These are phyloP conservation scores for Rhadina sibilatrix DNA, from an alignment of 2,113 vertebrate species.

Conservation along the genomic window DNA sequence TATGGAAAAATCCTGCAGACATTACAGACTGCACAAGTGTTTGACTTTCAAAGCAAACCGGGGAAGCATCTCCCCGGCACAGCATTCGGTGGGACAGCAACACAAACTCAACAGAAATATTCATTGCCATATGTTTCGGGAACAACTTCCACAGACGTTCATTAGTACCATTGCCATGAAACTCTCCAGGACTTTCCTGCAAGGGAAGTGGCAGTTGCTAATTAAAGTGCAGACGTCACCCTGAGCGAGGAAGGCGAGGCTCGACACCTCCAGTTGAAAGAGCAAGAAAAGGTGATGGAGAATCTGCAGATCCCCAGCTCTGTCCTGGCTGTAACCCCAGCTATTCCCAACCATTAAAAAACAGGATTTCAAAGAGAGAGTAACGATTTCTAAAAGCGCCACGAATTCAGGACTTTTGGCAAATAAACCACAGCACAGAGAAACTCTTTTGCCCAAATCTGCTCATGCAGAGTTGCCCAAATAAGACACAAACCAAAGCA, in stretches of 20 bases:
- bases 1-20: not conserved
- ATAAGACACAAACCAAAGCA: not conserved
- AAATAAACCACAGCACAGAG: not conserved
- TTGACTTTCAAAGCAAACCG: not conserved
- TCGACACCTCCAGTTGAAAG: not conserved
- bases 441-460: not conserved
- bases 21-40: not conserved
- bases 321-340: not conserved
- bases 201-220: conserved; percentile 32
- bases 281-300: not conserved
- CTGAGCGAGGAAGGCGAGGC: not conserved
- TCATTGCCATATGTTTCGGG: conserved; percentile 45
- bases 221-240: conserved; percentile 14
- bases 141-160: conserved; percentile 17
- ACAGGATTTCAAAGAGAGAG: not conserved
- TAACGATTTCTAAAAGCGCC: not conserved
- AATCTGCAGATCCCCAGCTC: not conserved
- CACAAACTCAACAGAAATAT: conserved; percentile 40
- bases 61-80: conserved; percentile 5
- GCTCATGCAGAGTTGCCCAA: not conserved
- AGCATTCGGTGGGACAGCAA: not conserved
- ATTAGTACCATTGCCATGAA: not conserved
- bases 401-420: not conserved
- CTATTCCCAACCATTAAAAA: not conserved
- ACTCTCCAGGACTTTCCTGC: conserved; percentile 13